Conservation (phyloP, 2,888 invertebrate genomes). For the Agrotis ipsilon region DNA sequence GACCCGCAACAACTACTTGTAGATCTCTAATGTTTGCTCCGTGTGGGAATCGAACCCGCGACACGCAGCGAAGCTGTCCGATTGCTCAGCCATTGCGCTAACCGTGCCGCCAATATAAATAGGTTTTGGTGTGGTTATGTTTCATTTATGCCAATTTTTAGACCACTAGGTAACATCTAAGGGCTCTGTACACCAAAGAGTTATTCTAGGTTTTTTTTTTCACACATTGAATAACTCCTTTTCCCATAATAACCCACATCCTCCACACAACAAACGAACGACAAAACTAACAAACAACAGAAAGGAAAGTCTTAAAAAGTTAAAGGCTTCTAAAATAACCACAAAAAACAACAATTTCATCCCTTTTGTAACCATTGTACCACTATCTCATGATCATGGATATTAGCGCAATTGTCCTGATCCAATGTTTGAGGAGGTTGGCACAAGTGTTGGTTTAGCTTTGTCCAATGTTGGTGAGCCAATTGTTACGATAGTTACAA, state of each 20-base stretch:
- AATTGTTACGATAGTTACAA: slow-evolving; percentile 54
- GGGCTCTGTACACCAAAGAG: too few relatives aligned
- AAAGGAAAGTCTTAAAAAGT: slow-evolving; percentile 27
- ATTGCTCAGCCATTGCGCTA: too few relatives aligned
- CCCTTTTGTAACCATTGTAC: slow-evolving; percentile 38
- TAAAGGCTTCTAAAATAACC: slow-evolving; percentile 26
- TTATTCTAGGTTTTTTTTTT: too few relatives aligned
- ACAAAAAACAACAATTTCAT: slow-evolving; percentile 30
- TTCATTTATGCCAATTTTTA: too few relatives aligned
- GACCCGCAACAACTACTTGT: too few relatives aligned
- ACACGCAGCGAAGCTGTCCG: too few relatives aligned
- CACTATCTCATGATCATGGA: slow-evolving; percentile 53
- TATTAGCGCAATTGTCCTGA: slow-evolving; percentile 51
- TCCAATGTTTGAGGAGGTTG: slow-evolving; percentile 18
- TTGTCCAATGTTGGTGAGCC: slow-evolving; percentile 47
- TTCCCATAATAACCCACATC: not conserved
- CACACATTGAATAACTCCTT: not conserved
- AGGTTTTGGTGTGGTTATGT: too few relatives aligned
- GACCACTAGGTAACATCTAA: too few relatives aligned
- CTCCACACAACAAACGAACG: not conserved
- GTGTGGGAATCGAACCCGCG: too few relatives aligned
- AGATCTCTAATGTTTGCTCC: too few relatives aligned
- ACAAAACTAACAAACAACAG: slow-evolving; percentile 9
- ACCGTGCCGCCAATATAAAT: too few relatives aligned
- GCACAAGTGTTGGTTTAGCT: slow-evolving; percentile 55